Evolutionary conservation across 2,888 invertebrate genomes (phyloP).

Genomic region (Meghimatium bilineatum): DNA sequence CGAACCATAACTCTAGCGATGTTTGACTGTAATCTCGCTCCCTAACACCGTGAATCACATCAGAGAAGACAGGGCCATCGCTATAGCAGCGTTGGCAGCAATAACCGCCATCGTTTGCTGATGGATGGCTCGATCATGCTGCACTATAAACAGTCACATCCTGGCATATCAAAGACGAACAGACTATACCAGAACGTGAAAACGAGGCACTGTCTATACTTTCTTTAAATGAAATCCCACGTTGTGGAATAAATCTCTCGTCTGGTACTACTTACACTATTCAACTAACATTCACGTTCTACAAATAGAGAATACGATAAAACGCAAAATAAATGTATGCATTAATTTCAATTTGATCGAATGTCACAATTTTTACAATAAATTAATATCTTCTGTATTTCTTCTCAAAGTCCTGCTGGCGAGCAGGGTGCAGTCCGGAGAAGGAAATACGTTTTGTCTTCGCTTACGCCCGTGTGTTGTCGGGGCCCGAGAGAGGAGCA

Average conservation of each 20-base stretch:
- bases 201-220: background rate
- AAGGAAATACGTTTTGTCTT: no score
- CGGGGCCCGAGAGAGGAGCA: no score
- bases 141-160: slow-evolving; percentile 22
- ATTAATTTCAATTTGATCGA: no score
- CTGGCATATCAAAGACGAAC: background rate
- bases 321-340: no score
- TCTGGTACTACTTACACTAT: no score
- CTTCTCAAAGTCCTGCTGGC: no score
- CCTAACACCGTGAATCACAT: slow-evolving; percentile 29
- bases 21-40: slow-evolving; percentile 21
- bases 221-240: background rate
- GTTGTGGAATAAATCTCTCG: background rate
- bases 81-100: background rate
- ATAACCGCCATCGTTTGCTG: slow-evolving; percentile 34
- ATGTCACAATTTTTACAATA: no score
- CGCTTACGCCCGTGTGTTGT: no score
- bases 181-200: background rate
- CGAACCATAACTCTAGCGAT: slow-evolving; percentile 36
- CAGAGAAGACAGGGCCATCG: background rate
- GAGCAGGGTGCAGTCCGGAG: no score
- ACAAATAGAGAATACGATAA: no score
- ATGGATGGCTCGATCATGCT: slow-evolving; percentile 36
- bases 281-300: no score
- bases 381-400: no score